These are phyloP conservation scores for Tetrax tetrax DNA, from an alignment of 2,113 vertebrate species.

Conservation along the genomic window DNA sequence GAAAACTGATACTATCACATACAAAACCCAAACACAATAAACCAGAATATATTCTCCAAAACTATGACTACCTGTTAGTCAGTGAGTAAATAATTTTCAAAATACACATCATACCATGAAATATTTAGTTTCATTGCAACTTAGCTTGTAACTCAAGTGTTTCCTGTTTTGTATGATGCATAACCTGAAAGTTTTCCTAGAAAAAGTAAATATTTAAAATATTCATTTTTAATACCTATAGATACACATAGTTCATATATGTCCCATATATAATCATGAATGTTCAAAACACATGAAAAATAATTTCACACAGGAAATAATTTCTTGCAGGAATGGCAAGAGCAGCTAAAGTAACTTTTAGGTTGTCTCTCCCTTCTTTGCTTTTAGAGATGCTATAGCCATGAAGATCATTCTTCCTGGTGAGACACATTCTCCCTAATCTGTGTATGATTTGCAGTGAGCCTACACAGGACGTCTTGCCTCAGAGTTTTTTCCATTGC, in stretches of 20 bases:
- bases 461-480: neutral
- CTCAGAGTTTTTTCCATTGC: neutral
- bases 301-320: neutral
- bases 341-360: neutral
- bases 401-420: neutral
- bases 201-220: neutral
- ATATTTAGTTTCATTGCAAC: neutral
- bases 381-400: neutral
- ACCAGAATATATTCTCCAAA: neutral
- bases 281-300: neutral
- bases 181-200: neutral
- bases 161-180: neutral
- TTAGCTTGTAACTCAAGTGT: neutral
- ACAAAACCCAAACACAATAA: neutral
- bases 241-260: neutral
- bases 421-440: neutral
- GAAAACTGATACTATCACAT: neutral
- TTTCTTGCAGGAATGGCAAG: neutral
- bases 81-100: neutral
- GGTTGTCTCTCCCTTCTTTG: neutral
- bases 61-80: neutral
- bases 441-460: neutral
- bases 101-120: neutral
- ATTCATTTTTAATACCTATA: neutral
- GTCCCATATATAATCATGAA: neutral